phyloP scores from a whole-genome alignment of 2,888 invertebrate species.

The Scaptomyza cyrtandrae region DNA sequence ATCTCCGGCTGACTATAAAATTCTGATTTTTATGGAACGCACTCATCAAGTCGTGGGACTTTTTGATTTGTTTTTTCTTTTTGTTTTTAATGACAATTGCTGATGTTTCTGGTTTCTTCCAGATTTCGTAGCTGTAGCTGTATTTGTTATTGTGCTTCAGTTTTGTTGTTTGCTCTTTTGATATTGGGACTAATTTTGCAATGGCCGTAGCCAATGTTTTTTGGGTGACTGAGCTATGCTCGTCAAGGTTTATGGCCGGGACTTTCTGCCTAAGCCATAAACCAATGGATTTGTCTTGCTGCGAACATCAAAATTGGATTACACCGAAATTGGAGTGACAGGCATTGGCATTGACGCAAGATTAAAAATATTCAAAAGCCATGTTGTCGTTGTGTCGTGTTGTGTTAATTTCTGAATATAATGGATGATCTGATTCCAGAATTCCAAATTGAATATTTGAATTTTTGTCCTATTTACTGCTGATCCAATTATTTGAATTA shows the following conservation, averaged over 20 bases:
- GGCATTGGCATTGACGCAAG: conserved; percentile 41
- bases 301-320: conserved; percentile 48
- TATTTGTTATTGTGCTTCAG: conserved; percentile 6
- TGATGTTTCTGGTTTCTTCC: conserved; percentile 21
- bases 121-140: conserved; percentile 4
- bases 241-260: conserved; percentile 48
- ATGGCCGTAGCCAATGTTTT: conserved; percentile 35
- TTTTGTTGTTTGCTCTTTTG: conserved; percentile 32
- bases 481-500: not conserved
- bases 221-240: conserved; percentile 23
- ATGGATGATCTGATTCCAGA: not conserved
- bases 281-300: conserved; percentile 54
- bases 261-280: conserved; percentile 45
- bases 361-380: conserved; percentile 14
- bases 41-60: conserved; percentile 24
- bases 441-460: not conserved
- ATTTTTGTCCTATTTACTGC: not conserved
- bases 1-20: conserved; percentile 59
- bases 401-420: conserved; percentile 3
- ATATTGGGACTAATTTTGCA: conserved; percentile 52
- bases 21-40: conserved; percentile 61
- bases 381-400: not conserved
- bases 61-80: not conserved
- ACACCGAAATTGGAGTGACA: conserved; percentile 38
- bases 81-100: conserved; percentile 47